phyloP scores from a whole-genome alignment of 2,888 invertebrate genomes.

The Cephonodes hylas region DNA sequence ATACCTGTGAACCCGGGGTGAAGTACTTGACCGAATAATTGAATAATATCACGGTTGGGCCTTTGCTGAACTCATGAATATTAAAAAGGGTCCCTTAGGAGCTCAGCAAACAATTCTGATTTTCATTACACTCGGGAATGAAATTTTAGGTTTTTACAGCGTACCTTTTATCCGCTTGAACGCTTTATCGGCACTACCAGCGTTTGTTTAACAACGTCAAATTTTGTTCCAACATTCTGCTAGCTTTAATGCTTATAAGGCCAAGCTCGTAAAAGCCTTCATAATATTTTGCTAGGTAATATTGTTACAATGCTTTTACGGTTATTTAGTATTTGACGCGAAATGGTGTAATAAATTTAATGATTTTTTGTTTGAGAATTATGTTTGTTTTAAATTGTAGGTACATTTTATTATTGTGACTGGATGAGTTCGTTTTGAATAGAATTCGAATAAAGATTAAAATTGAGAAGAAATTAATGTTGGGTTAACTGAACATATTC shows the following conservation, averaged over 20 bases:
- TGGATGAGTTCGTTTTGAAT: too few species aligned
- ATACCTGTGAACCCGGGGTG: conserved; percentile 58
- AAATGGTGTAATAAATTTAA: background rate
- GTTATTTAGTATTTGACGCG: background rate
- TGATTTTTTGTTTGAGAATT: background rate
- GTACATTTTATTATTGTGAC: too few species aligned
- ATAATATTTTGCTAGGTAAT: background rate
- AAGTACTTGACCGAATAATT: conserved; percentile 54
- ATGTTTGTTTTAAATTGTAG: too few species aligned
- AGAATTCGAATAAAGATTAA: too few species aligned
- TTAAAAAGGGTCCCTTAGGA: conserved; percentile 28
- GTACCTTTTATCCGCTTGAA: background rate
- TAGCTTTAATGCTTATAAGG: conserved; percentile 13
- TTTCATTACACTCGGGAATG: conserved; percentile 21
- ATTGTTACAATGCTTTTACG: background rate
- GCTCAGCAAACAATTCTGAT: conserved; percentile 21
- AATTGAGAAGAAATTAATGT: too few species aligned
- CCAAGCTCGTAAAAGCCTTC: background rate
- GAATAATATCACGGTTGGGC: conserved; percentile 51
- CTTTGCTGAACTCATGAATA: conserved; percentile 53
- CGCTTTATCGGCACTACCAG: conserved; percentile 19
- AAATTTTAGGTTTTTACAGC: background rate
- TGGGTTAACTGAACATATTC: too few species aligned
- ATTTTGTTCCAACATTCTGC: conserved; percentile 13
- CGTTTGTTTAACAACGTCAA: conserved; percentile 17